These are phyloP conservation scores for Baccha elongata DNA, from an alignment of 2,888 invertebrate species.

Conservation along the genomic window DNA sequence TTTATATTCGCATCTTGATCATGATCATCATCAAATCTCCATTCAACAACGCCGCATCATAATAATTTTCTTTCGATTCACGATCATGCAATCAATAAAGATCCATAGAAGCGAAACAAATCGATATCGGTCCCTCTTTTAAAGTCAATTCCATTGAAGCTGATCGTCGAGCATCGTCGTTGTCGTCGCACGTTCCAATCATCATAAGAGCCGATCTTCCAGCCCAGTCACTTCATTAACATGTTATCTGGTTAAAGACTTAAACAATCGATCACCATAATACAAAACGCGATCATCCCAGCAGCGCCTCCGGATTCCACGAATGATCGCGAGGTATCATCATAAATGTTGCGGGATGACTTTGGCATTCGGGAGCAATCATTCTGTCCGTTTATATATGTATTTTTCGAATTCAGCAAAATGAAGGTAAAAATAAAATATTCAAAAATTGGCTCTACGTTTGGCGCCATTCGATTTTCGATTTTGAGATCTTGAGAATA, in stretches of 20 bases:
- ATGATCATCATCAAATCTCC: conserved; percentile 34
- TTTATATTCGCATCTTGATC: conserved; percentile 42
- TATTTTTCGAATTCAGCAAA: conserved; percentile 29
- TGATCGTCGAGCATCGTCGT: conserved; percentile 2
- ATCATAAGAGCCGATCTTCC: conserved; percentile 38
- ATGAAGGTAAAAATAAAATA: neutral
- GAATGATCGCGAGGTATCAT: neutral
- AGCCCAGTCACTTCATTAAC: conserved; percentile 66
- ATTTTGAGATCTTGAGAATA: conserved; percentile 4
- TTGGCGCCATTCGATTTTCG: conserved; percentile 53
- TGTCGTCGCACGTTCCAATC: conserved; percentile 19
- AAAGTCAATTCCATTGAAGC: conserved; percentile 7
- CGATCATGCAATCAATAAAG: conserved; percentile 61
- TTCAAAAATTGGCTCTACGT: conserved; percentile 21
- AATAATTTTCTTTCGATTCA: conserved; percentile 52
- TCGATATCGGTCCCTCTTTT: conserved; percentile 11
- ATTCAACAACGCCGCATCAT: conserved; percentile 33
- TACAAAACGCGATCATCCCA: conserved; percentile 43
- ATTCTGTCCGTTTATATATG: conserved; percentile 35
- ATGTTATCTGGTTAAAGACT: conserved; percentile 61
- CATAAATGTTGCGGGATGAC: neutral
- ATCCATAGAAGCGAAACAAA: conserved; percentile 42
- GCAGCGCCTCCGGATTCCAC: conserved; percentile 61
- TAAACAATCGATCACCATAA: conserved; percentile 58
- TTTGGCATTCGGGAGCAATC: conserved; percentile 50